Conservation (phyloP, 2,113 vertebrate genomes). For the Megatriorchis doriae region DNA sequence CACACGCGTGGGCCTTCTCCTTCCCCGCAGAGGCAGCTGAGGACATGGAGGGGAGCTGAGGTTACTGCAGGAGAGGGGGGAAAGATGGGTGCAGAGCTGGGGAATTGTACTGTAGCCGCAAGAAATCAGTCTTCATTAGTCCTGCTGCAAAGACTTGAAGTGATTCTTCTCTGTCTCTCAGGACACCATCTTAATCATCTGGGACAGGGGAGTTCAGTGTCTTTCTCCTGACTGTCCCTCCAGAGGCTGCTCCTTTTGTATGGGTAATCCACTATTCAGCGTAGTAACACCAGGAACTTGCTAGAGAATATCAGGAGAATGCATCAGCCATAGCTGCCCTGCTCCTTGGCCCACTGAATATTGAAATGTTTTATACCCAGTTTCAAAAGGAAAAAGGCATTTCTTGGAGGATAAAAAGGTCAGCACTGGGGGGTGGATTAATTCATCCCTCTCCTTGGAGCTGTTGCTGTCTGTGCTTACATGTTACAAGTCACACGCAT, state of each 20-base stretch:
- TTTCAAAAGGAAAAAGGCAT: neutral
- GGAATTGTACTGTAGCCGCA: neutral
- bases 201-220: neutral
- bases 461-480: neutral
- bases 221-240: neutral
- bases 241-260: neutral
- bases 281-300: neutral
- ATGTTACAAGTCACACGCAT: neutral
- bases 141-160: neutral
- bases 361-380: neutral
- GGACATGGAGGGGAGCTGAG: neutral
- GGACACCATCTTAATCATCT: conserved; percentile 32
- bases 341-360: neutral
- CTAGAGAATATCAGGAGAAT: neutral
- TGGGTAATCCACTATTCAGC: neutral
- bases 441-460: neutral
- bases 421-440: neutral
- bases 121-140: conserved; percentile 35
- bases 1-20: neutral
- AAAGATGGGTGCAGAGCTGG: neutral
- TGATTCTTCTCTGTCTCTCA: neutral
- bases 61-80: neutral
- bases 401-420: neutral
- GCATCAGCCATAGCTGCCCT: neutral
- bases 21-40: neutral